Evolutionary conservation across 2,888 invertebrate species (phyloP), one percentile per base, ranked within the genome.

Genomic region (Eupithecia abbreviata): DNA sequence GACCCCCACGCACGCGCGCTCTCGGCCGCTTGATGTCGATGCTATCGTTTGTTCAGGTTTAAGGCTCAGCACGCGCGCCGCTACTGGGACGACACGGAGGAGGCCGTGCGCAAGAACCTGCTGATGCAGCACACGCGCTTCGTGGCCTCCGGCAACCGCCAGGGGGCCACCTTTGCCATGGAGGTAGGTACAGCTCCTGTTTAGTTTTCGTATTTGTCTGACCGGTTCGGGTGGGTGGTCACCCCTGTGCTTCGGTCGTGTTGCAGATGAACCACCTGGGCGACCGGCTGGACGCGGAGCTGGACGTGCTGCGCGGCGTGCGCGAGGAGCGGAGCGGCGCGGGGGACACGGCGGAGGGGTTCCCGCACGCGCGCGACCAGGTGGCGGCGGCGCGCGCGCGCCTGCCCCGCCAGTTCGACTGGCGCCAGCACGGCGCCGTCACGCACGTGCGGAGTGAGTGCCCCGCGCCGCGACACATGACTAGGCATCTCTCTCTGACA

Each of bases 361-460:
- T 92, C 88, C 90, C 92, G 77, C 87, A 90, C 81, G 58, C 86
- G 62, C 84, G 84, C 69, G 78, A 73, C n/a, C 80, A 86, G 76
- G 81, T 91, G 71, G 80, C 83, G 15, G 81, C 80, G 9, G 78
- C 85, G 66, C 85, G 85, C 43, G 81, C 80, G 30, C 82, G 84
- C n/a, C 86, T 93, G 84, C 91, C 91, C 13, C 82, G 85, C 9
- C 81, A 75, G 45, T 94, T 93, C 84, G 93, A 94, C 84, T 94
- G 94, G 94, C 86, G 94, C 49, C 80, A 86, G 68, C 86, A 81
- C 41, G 94, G 93, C 41, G 94, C 84, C 70, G 94, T 94, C 77
- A 88, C 94, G 0, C 88, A 87, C 30, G 93, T 93, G 65, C 86
- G 68, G 12, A 68, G 68, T 68, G 5, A 18, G 45, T 68, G 3